Percentiles rank a stretch among this genome's conserved stretches.
Conservation (phyloP, 2,888 invertebrate genomes). For the Cataglyphis albicans region DNA sequence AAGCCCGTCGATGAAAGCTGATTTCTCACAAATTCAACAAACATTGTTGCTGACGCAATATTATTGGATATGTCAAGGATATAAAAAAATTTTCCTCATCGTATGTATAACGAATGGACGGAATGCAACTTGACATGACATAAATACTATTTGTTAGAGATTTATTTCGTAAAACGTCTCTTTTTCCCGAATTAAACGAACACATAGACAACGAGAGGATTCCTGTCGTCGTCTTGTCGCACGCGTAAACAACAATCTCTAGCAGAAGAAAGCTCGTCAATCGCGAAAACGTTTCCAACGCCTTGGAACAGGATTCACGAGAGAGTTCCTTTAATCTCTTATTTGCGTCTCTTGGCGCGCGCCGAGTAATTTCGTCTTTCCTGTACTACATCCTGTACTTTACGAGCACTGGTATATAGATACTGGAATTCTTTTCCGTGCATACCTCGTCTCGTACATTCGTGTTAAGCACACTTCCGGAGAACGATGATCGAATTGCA, state of each 20-base stretch:
- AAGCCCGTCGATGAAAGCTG: not conserved
- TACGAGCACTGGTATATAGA: not conserved
- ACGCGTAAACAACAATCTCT: conserved; percentile 44
- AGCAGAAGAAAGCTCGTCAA: conserved; percentile 10
- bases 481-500: not conserved
- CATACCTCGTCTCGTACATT: not conserved
- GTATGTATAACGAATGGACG: not conserved
- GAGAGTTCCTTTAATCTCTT: conserved; percentile 43
- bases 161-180: not conserved
- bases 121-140: not conserved
- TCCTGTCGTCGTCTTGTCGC: not conserved
- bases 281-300: conserved; percentile 20
- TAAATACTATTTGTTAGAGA: not conserved
- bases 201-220: not conserved
- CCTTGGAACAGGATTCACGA: conserved; percentile 33
- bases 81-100: not conserved
- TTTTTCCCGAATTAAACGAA: not conserved
- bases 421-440: conserved; percentile 11
- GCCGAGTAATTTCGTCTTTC: conserved; percentile 18
- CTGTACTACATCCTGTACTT: conserved; percentile 21
- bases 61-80: conserved; percentile 2
- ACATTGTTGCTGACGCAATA: not conserved
- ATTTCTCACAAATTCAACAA: conserved; percentile 7
- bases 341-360: conserved; percentile 46
- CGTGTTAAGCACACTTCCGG: conserved; percentile 21